Evolutionary conservation across 2,888 invertebrate species (phyloP).

Genomic region (Eilema caniola): DNA sequence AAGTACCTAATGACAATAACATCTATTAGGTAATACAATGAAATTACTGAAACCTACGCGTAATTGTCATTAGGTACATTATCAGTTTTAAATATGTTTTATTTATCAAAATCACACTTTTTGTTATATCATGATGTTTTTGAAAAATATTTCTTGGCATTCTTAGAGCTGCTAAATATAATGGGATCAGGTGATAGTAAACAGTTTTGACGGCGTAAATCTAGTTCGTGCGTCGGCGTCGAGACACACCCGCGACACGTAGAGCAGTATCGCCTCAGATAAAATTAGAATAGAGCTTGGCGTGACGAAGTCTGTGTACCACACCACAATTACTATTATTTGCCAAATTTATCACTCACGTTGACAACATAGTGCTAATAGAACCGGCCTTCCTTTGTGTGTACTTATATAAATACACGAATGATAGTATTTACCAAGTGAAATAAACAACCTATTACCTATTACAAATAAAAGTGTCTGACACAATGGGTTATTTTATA

Average conservation of each 20-base stretch:
- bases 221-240: slow-evolving; percentile 58
- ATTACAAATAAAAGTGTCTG: background rate
- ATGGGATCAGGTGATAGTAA: slow-evolving; percentile 67
- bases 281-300: slow-evolving; percentile 58
- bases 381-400: background rate
- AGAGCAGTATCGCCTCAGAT: slow-evolving; percentile 57
- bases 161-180: slow-evolving; percentile 55
- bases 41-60: slow-evolving; percentile 1
- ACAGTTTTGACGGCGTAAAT: slow-evolving; percentile 40
- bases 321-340: slow-evolving; percentile 39
- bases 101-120: background rate
- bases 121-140: background rate
- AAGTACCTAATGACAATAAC: slow-evolving; percentile 11
- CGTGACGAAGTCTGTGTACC: slow-evolving; percentile 52
- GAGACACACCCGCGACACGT: slow-evolving; percentile 77
- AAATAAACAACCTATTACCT: background rate
- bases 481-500: background rate
- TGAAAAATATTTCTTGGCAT: slow-evolving; percentile 27
- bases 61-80: background rate
- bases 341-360: slow-evolving; percentile 45
- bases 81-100: slow-evolving; percentile 4
- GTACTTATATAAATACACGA: background rate
- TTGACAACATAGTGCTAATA: slow-evolving; percentile 43
- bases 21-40: background rate
- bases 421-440: background rate